Evolutionary conservation across 2,797 vertebrate species (phyloP).

Genomic region (Acanthurus tractus): DNA sequence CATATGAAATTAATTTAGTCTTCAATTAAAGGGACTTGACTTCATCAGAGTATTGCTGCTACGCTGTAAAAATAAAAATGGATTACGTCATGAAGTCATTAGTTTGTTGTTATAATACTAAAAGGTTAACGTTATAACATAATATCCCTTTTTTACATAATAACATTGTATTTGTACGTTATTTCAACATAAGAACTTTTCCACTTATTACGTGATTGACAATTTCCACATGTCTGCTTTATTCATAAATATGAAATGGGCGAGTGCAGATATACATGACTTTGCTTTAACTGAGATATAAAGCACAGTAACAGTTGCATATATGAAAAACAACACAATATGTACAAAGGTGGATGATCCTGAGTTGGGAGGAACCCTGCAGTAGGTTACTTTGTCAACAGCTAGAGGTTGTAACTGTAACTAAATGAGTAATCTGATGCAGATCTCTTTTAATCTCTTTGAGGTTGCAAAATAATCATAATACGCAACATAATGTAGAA

Average conservation of each 20-base stretch:
- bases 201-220: background rate
- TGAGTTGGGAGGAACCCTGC: background rate
- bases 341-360: slow-evolving; percentile 9
- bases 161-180: no score
- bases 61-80: no score
- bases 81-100: no score
- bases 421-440: slow-evolving; percentile 6
- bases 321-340: slow-evolving; percentile 3
- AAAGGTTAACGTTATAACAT: no score
- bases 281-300: slow-evolving; percentile 25
- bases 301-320: slow-evolving; percentile 24
- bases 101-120: no score
- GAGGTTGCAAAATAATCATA: slow-evolving; percentile 4
- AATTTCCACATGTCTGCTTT: slow-evolving; percentile 28
- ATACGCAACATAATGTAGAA: slow-evolving; percentile 8
- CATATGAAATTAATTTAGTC: background rate
- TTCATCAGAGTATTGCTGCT: no score
- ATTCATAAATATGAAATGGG: slow-evolving; percentile 30
- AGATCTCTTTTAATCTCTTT: slow-evolving; percentile 26
- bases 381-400: background rate
- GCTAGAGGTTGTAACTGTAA: background rate
- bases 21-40: background rate
- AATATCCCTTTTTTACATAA: no score
- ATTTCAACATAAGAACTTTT: no score
- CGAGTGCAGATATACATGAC: background rate